Percentiles rank a stretch among this genome's conserved stretches.
These are phyloP conservation scores for Podarcis lilfordi DNA, from an alignment of 2,797 vertebrate genomes.

Conservation along the genomic window DNA sequence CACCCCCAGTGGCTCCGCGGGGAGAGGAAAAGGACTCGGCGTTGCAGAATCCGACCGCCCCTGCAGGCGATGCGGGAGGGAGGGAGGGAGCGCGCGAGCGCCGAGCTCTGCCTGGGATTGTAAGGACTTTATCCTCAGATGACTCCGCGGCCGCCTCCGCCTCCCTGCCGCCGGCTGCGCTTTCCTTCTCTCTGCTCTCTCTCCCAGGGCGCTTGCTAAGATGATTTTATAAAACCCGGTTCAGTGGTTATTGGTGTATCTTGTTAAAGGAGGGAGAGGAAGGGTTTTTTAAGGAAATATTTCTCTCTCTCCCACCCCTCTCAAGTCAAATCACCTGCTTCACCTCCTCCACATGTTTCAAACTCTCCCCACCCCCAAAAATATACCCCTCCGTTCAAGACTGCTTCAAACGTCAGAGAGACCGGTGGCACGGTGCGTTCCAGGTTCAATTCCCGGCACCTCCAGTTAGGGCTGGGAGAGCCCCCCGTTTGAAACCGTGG, in stretches of 20 bases:
- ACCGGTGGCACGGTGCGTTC: not conserved
- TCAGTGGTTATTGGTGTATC: conserved; percentile 72
- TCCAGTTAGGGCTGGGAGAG: not conserved
- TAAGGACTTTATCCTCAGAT: conserved; percentile 79
- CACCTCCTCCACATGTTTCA: not conserved
- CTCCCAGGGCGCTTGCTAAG: conserved; percentile 74
- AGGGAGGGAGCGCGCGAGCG: conserved; percentile 25
- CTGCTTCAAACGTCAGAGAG: not conserved
- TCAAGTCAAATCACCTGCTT: not conserved
- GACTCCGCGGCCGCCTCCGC: conserved; percentile 70
- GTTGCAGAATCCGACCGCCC: conserved; percentile 52
- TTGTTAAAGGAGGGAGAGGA: conserved; percentile 45
- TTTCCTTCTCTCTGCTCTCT: conserved; percentile 53
- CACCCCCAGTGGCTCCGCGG: conserved; percentile 32
- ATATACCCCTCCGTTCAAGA: no score
- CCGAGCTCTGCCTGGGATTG: conserved; percentile 62
- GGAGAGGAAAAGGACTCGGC: not conserved
- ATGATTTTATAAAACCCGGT: conserved; percentile 75
- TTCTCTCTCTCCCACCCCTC: not conserved
- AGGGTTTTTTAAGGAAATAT: conserved; percentile 8
- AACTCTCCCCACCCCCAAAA: not conserved
- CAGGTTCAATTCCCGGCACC: not conserved
- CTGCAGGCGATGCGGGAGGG: conserved; percentile 35
- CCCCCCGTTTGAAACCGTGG: no score
- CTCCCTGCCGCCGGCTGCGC: conserved; percentile 29